Percentiles rank a stretch among this genome's conserved stretches.
Conservation (phyloP, 2,888 invertebrate genomes). For the Meiosimyza platycephala region DNA sequence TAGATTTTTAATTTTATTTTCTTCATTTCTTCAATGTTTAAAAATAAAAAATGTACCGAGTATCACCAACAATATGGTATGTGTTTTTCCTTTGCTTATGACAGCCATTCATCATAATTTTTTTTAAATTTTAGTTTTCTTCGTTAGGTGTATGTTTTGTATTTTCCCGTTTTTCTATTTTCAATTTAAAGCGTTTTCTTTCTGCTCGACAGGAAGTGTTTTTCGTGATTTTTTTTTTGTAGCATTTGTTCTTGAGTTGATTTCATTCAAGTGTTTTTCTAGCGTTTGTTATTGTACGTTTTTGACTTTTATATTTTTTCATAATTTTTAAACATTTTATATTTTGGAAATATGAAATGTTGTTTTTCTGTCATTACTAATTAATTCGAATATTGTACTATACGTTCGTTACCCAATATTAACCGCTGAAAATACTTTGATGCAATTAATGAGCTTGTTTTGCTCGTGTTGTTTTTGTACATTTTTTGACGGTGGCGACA, state of each 20-base stretch:
- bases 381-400: not conserved
- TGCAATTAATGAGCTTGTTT: slow-evolving; percentile 21
- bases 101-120: slow-evolving; percentile 17
- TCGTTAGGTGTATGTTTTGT: no score
- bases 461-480: not conserved
- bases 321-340: not conserved
- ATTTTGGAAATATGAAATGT: not conserved
- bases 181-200: not conserved
- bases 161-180: no score
- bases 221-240: not conserved
- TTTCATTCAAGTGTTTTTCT: not conserved
- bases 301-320: not conserved
- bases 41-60: not conserved
- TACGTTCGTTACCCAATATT: no score
- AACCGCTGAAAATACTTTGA: not conserved
- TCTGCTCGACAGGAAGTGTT: slow-evolving; percentile 12
- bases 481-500: not conserved
- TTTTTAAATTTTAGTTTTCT: not conserved
- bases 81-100: slow-evolving; percentile 9
- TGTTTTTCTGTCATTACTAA: not conserved
- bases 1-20: not conserved
- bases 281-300: not conserved
- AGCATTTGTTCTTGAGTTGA: not conserved
- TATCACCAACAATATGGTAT: not conserved
- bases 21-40: not conserved